Evolutionary conservation across 2,113 vertebrate genomes (phyloP).

Genomic region (Tilapia sparmanii): DNA sequence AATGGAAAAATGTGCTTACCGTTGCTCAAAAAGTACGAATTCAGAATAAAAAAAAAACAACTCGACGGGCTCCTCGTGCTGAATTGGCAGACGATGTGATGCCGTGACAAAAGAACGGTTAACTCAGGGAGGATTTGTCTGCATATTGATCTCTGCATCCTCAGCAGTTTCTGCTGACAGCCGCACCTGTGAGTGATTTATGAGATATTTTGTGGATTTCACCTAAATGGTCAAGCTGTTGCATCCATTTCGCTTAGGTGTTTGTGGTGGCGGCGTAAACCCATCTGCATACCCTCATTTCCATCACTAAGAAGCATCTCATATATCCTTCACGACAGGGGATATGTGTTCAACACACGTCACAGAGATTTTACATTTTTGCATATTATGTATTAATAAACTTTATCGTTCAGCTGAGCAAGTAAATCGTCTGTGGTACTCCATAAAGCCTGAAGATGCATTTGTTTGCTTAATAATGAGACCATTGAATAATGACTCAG

Average conservation of each 20-base stretch:
- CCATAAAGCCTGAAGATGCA: not conserved
- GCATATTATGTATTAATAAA: not conserved
- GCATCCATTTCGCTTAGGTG: not conserved
- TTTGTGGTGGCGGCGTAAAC: not conserved
- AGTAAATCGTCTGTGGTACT: not conserved
- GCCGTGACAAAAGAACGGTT: not conserved
- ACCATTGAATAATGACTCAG: not conserved
- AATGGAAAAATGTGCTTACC: not conserved
- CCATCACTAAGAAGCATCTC: not conserved
- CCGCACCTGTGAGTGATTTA: slow-evolving; percentile 35
- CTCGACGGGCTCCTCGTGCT: not conserved
- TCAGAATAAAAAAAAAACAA: not conserved
- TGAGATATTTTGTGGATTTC: slow-evolving; percentile 16
- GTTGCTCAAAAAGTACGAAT: not conserved
- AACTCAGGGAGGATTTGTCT: slow-evolving; percentile 9
- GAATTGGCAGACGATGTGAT: not conserved
- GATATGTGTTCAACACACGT: not conserved
- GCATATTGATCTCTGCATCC: slow-evolving; percentile 27
- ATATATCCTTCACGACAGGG: slow-evolving; percentile 20
- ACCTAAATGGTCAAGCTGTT: slow-evolving; percentile 2
- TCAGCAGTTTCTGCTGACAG: slow-evolving; percentile 26
- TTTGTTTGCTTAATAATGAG: not conserved
- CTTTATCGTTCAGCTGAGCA: not conserved
- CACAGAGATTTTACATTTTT: not conserved
- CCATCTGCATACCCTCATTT: slow-evolving; percentile 29